Conservation (phyloP, 2,888 invertebrate genomes). For the Eupithecia tripunctaria region DNA sequence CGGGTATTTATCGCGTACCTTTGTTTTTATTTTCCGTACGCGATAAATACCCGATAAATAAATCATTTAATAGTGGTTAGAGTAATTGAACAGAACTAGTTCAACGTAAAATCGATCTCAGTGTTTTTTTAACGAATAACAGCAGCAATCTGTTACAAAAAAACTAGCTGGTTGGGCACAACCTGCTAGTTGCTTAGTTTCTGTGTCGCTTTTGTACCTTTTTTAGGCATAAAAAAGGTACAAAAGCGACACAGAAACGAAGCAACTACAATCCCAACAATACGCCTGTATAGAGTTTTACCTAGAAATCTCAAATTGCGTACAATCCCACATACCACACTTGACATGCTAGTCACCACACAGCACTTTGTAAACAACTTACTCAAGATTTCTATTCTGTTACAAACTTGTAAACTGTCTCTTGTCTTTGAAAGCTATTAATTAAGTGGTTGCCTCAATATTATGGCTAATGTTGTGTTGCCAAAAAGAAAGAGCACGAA, state of each 20-base stretch:
- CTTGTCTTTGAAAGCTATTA: not conserved
- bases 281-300: not conserved
- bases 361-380: conserved; percentile 21
- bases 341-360: conserved; percentile 26
- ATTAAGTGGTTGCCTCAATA: not conserved
- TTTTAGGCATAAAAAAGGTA: too few relatives aligned
- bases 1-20: too few relatives aligned
- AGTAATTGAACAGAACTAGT: too few relatives aligned
- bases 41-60: too few relatives aligned
- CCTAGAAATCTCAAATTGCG: conserved; percentile 30
- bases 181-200: too few relatives aligned
- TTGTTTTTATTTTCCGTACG: too few relatives aligned
- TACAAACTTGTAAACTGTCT: conserved; percentile 13
- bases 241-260: not conserved
- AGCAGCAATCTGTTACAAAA: too few relatives aligned
- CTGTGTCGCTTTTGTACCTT: too few relatives aligned
- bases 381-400: conserved; percentile 14
- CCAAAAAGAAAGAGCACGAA: not conserved
- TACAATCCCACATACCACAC: conserved; percentile 4
- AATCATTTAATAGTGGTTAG: too few relatives aligned
- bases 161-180: too few relatives aligned
- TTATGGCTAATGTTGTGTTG: not conserved
- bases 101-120: too few relatives aligned
- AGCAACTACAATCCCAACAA: not conserved
- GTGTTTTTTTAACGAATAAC: too few relatives aligned